Evolutionary conservation across 64 coral and sea anemone species (phyloP), one percentile per base, ranked within the genome.

Genomic region (Dendrophyllia cribrosa): DNA sequence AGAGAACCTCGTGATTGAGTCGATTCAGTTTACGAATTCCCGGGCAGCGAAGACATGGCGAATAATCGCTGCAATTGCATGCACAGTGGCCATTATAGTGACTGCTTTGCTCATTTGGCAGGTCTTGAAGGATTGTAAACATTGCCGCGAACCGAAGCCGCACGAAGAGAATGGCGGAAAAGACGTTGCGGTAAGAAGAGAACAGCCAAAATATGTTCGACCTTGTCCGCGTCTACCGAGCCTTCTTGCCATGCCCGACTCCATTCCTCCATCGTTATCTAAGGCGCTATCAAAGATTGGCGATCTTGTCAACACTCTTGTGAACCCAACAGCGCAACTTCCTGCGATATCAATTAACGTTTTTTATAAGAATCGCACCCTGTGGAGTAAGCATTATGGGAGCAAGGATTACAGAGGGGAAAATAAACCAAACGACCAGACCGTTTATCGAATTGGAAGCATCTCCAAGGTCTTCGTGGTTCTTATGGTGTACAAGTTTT

Each of bases 391-490:
- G 14, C 91, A 93, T 79, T 78, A 86, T 59, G 91, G 91, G 14
- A 87, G 43, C 24, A 93, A 93, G 26, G 49, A 7, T 3, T 43
- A 68, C 51, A 85, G 8, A 10, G 25, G 61, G 17, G 62, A 87
- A 93, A 69, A 43, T 16, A 48, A 48, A n/a, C 86, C 86, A 2
- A 14, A 87, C 21, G 69, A 78, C 17, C 10, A 77, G 19, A 93
- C 91, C 4, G n/a, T 74, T 24, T 93, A 93, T 43, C 72, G 91
- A 58, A 93, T 93, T 62, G 91, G 91, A 43, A 93, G 91, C 73
- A 47, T 93, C 51, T 66, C 71, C 6, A 93, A 93, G 64, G 71
- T 93, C 26, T 93, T 93, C 85, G 58, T 75, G 5, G 91, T 93
- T 0, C 47, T 93, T 3, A 93, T 93, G 91, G n/a, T 93, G 13